These are phyloP conservation scores for Pinctada fucata DNA, from an alignment of 2,888 invertebrate genomes.

Conservation along the genomic window DNA sequence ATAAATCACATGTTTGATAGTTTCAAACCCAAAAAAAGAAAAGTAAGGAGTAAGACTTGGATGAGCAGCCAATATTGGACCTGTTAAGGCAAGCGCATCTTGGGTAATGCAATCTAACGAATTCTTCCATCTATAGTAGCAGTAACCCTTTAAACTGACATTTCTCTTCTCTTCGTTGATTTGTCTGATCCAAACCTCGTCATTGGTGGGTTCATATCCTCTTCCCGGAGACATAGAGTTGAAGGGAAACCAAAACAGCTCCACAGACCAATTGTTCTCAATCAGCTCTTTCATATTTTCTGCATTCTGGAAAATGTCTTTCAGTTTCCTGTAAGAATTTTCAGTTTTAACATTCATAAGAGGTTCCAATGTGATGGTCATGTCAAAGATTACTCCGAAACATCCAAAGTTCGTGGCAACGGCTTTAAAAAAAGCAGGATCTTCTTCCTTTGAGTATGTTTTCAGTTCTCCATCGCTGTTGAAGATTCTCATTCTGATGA, in stretches of 20 bases:
- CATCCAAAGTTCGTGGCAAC: constrained; percentile 23
- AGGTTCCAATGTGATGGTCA: constrained; percentile 13
- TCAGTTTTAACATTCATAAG: constrained; percentile 14
- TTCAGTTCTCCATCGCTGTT: constrained; percentile 15
- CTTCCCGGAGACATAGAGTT: not conserved
- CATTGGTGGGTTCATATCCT: constrained; percentile 19
- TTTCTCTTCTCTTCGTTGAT: constrained; percentile 18
- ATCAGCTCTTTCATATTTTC: not conserved
- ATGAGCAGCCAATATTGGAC: not conserved
- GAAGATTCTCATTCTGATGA: constrained; percentile 28
- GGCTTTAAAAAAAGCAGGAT: constrained; percentile 14
- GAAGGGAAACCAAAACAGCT: constrained; percentile 24
- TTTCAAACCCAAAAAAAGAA: constrained; percentile 3
- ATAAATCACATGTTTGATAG: constrained; percentile 11
- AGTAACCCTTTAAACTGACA: not conserved
- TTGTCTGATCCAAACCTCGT: constrained; percentile 26
- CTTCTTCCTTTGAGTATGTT: constrained; percentile 14
- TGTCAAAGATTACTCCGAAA: constrained; percentile 32
- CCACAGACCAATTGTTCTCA: constrained; percentile 23
- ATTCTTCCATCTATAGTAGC: not conserved
- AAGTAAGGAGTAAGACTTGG: constrained; percentile 16
- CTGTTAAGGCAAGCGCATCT: not conserved
- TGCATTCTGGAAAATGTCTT: constrained; percentile 11
- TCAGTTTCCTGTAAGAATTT: constrained; percentile 11
- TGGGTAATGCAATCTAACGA: constrained; percentile 14